Base-by-base conservation (phyloP, 1,140 invertebrate genomes). In the Scaptomyza montana region DNA sequence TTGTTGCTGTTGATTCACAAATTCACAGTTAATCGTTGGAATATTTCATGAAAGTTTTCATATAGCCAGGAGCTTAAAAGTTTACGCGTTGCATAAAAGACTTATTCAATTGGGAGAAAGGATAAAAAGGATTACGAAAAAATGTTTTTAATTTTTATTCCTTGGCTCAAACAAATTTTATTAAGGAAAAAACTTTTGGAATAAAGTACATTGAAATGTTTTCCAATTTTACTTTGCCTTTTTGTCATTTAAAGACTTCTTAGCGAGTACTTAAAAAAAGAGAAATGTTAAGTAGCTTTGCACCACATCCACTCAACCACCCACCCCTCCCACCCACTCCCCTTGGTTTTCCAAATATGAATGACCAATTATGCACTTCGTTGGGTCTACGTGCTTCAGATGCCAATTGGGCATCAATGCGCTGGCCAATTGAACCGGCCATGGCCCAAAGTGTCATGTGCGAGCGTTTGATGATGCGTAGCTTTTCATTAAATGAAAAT, bases 401-500 rank as follows among this genome's bases (percentile, higher is more conserved):
- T 89, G 75, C 79, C 84, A 87, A 87, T 36, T 77, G 28, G 71
- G 67, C 19, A 36, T 30, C 57, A 47, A 33, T 59, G 66, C 46
- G 63, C 39, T 50, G 56, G 64, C 63, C 64, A 67, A 68, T 68
- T 67, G 33, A 36, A 64, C 50, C 62, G 41, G 64, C 49, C 56
- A 49, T 56, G 51, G 25, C 10, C 39, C 49, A 60, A 33, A 56
- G 54, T 78, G 75, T 75, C 82, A 70, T 89, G 84, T 82, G 66
- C 75, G 70, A 46, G 59, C 68, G 77, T 84, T 89, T 89, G 84
- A 89, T 89, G 84, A 89, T 89, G 85, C 84, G 84, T 89, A 89
- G 84, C 84, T 89, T 89, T 89, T 89, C 79, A 89, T 87, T 89
- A 87, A 87, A 87, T 84, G 79, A 89, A 87, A 89, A 87, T 89